Base-by-base conservation (phyloP, 2,888 invertebrate species). In the Hirtodrosophila cameraria region DNA sequence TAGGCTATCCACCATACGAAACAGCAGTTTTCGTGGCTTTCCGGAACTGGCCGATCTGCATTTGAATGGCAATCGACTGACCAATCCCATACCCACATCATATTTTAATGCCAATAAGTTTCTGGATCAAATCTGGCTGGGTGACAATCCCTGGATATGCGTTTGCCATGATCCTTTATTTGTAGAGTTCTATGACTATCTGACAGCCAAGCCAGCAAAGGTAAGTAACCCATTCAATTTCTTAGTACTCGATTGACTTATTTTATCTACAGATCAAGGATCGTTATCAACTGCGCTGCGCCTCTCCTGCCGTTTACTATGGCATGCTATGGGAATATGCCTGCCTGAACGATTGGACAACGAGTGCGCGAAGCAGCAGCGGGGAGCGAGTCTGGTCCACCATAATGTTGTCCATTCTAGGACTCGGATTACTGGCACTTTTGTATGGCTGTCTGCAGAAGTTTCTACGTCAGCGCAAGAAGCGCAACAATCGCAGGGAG, bases 131-230 rank as follows among this genome's bases (percentile, higher is more conserved):
- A 88, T 96, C n/a, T 92, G 93, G 83, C 86, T 96, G 38, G 92
- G 92, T 11, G 95, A 95, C 79, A 96, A 96, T 88, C 94, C 94
- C 70, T 96, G 96, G 96, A 92, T 94, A 60, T 96, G 96, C 87
- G 94, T 95, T 65, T 96, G 96, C 79, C 74, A 88, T n/a, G 93
- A 93, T 65, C 73, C 79, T 0, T 92, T 93, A 15, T 93, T 96
- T 87, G 91, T 92, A 50, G 92, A 92, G 7, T 93, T 94, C 80
- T 95, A 93, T 73, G 92, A 93, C 59, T 95, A 91, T 86, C 83
- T 95, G 9, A 93, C 92, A 1, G 88, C 92, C 12, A 92, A 92
- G 61, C 93, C 94, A 1, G 91, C 91, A 16, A 94, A 89, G 82
- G 90, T 90, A 53, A 5, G 41, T 18, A 1, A 0, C 1, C 1